phyloP scores from a whole-genome alignment of 1,140 invertebrate species.

The Drosophila erecta region DNA sequence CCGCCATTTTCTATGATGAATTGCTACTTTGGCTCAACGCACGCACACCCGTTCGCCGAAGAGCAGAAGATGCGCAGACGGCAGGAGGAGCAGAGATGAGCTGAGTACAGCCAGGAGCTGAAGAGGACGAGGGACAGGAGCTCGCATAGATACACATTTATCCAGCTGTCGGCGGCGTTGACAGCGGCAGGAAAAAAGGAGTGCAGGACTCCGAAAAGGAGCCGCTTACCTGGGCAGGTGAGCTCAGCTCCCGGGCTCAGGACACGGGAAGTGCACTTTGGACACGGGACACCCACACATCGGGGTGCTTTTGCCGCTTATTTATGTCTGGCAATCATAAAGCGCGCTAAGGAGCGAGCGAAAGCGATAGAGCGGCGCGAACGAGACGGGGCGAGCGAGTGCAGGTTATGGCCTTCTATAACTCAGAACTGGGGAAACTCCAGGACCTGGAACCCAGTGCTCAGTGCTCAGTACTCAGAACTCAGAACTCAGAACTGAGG shows the following conservation, averaged over 20 bases:
- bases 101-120: constrained; percentile 35
- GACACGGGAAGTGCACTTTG: constrained; percentile 77
- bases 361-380: constrained; percentile 31
- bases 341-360: constrained; percentile 59
- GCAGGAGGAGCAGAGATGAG: constrained; percentile 42
- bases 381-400: constrained; percentile 46
- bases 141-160: constrained; percentile 71
- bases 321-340: constrained; percentile 82
- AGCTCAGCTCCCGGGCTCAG: constrained; percentile 28
- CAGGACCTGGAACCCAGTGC: not conserved
- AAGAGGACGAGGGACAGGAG: constrained; percentile 21
- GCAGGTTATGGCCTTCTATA: constrained; percentile 81
- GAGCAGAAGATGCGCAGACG: constrained; percentile 77
- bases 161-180: constrained; percentile 75
- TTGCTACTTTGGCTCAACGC: constrained; percentile 79
- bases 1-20: constrained; percentile 85
- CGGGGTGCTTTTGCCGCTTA: constrained; percentile 77
- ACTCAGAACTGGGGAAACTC: constrained; percentile 45
- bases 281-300: constrained; percentile 59
- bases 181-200: constrained; percentile 57
- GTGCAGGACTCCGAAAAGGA: constrained; percentile 42
- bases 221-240: constrained; percentile 57
- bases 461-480: not conserved
- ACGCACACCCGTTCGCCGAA: constrained; percentile 21
- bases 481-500: constrained; percentile 45